Conservation (phyloP, 2,888 invertebrate species). For the Zaprionus obscuricornis region DNA sequence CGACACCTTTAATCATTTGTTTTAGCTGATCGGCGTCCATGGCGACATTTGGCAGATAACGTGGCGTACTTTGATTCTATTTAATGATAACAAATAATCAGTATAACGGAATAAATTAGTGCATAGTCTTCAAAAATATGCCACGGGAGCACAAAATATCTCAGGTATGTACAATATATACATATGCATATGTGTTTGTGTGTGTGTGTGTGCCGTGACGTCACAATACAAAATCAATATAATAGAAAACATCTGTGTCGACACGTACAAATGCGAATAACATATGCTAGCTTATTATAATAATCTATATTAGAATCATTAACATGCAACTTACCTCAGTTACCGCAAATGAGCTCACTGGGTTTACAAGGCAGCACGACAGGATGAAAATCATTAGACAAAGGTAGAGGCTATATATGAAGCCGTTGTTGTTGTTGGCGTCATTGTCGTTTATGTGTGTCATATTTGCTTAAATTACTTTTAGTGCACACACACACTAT, state of each 20-base stretch:
- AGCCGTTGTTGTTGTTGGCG: background rate
- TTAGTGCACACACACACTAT: background rate
- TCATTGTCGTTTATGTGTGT: slow-evolving; percentile 5
- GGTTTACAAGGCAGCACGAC: slow-evolving; percentile 3
- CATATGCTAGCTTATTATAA: slow-evolving; percentile 32
- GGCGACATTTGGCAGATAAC: slow-evolving; percentile 65
- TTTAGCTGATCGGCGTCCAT: slow-evolving; percentile 72
- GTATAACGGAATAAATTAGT: slow-evolving; percentile 13
- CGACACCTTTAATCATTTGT: slow-evolving; percentile 81
- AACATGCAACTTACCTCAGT: slow-evolving; percentile 35
- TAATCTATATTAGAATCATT: background rate
- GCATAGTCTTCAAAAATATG: slow-evolving; percentile 21
- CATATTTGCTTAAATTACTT: slow-evolving; percentile 28
- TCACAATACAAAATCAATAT: slow-evolving; percentile 54
- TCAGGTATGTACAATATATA: background rate
- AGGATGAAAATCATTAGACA: slow-evolving; percentile 29
- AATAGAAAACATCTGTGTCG: slow-evolving; percentile 41
- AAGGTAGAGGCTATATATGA: slow-evolving; percentile 10
- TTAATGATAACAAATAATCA: slow-evolving; percentile 24
- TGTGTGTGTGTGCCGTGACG: slow-evolving; percentile 27
- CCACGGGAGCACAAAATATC: slow-evolving; percentile 36
- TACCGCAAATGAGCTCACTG: slow-evolving; percentile 9
- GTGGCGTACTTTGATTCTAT: slow-evolving; percentile 70
- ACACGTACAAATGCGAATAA: slow-evolving; percentile 13
- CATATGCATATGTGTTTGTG: background rate